Base-by-base conservation (phyloP, 1,140 invertebrate genomes). In the Neodiprion virginianus region DNA sequence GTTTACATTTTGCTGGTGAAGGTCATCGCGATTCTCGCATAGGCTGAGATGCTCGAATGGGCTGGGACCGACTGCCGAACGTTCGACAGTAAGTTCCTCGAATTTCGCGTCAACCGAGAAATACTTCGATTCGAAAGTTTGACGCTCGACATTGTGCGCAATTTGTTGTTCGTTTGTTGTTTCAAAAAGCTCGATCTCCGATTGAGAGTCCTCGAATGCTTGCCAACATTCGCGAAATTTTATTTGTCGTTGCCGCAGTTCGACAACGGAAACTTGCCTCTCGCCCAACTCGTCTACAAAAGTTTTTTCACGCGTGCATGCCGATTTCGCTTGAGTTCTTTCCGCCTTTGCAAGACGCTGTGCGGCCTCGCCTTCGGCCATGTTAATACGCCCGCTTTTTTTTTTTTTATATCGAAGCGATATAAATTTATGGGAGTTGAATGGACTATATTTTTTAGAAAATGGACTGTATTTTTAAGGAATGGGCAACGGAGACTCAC, bases 401-500 rank as follows among this genome's bases (percentile, higher is more conserved):
- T 21, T 50, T 48, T 48, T 50, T 50, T 71, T 48, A 50, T 71
- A 11, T 0, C 0, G 9, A 23, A 7, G 49, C 8, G 14, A 7
- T n/a, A 71, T 48, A 48, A 21, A 71, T 9, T 17, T 14, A 21
- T 50, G 69, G 61, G 47, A 68, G 8, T 68, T 14, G 7, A 21
- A 21, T 69, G n/a, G 68, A 23, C 49, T 21, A 21, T 21, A 21
- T 21, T 21, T 21, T 1, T 21, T 21, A 21, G 14, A 23, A 7
- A 48, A 69, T 48, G 69, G 69, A 71, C 47, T 71, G 69, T 48
- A 48, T 71, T 71, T 71, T 48, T 21, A 21, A 12, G 47, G 14
- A 21, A 71, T 71, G 69, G 69, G 61, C 69, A 48, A 71, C 47
- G 69, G 69, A 71, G 47, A 71, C 69, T 48, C 28, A 71, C 69